Base-by-base conservation (phyloP, 2,888 invertebrate genomes). In the Patella ulyssiponensis region DNA sequence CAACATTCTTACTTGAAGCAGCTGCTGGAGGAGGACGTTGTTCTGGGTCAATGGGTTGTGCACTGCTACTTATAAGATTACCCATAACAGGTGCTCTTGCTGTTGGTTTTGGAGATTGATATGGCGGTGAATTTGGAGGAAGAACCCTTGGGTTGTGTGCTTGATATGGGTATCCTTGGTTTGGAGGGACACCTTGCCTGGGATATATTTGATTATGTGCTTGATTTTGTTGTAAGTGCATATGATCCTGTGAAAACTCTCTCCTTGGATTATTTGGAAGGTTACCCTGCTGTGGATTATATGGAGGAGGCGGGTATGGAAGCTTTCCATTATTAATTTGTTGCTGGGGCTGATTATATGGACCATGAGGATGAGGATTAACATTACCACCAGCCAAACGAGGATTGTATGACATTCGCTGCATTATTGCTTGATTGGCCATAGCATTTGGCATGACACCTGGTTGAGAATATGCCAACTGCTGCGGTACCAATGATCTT, bases 341-440 rank as follows among this genome's bases (percentile, higher is more conserved):
- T 23, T 23, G 64, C 23, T 64, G 64, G 20, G 23, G 11, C 23
- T 64, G 64, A 5, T 2, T 23, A 44, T 44, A 44, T 44, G 44
- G 44, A 44, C 44, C 9, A 44, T 44, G 44, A 20, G 64, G 64
- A 20, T 64, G 64, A 3, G 20, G 20, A 23, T 20, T 20, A 12
- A 23, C 12, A 9, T 23, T 23, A 23, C 20, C 64, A 3, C 12
- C 5, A 20, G 64, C 11, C 12, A 23, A 23, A 23, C 64, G 20
- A 12, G 64, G 64, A 23, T 64, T 64, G 64, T 23, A 64, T 9
- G 44, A 44, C 64, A 64, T 69, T 75, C n/a, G 20, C 75, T 75
- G 75, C 23, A 64, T 23, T 23, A 64, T 23, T 9, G 64, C 64
- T 64, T 20, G 64, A 23, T 64, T 64, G 12, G 64, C 64, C 64